Conservation (phyloP, 2,888 invertebrate genomes). For the Abrostola tripartita region DNA sequence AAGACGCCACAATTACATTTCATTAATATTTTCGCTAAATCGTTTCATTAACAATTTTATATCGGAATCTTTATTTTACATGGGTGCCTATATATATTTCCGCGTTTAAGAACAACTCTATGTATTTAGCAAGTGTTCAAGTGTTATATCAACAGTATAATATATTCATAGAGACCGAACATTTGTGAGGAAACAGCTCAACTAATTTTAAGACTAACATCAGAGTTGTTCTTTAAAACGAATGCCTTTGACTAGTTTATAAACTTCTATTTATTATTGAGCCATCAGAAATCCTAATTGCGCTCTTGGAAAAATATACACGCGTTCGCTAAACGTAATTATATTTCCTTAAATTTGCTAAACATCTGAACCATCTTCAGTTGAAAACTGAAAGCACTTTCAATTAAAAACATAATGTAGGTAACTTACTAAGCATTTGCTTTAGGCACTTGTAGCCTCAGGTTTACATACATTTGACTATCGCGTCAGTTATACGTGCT, state of each 20-base stretch:
- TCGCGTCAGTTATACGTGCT: constrained; percentile 50
- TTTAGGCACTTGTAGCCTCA: constrained; percentile 25
- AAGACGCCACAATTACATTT: constrained; percentile 46
- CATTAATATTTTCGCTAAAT: constrained; percentile 63
- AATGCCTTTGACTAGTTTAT: constrained; percentile 56
- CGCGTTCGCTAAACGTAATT: constrained; percentile 30
- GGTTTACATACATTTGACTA: constrained; percentile 21
- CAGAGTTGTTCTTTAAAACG: constrained; percentile 50
- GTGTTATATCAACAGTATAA: constrained; percentile 43
- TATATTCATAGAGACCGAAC: constrained; percentile 38
- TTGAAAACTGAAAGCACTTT: constrained; percentile 21
- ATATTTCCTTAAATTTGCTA: constrained; percentile 22
- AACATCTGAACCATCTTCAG: constrained; percentile 26
- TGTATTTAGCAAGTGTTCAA: constrained; percentile 49
- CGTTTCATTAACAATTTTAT: constrained; percentile 61
- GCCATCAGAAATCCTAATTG: constrained; percentile 61
- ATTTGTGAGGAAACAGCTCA: constrained; percentile 33
- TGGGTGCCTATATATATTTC: constrained; percentile 58
- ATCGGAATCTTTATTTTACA: constrained; percentile 62
- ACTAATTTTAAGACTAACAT: constrained; percentile 41
- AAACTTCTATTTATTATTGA: constrained; percentile 62
- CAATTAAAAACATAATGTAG: constrained; percentile 15
- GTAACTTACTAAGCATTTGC: constrained; percentile 22
- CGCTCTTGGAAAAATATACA: constrained; percentile 46
- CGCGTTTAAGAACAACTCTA: constrained; percentile 50